Evolutionary conservation across 1,140 invertebrate species (phyloP).

Genomic region (Eurosta solidaginis): DNA sequence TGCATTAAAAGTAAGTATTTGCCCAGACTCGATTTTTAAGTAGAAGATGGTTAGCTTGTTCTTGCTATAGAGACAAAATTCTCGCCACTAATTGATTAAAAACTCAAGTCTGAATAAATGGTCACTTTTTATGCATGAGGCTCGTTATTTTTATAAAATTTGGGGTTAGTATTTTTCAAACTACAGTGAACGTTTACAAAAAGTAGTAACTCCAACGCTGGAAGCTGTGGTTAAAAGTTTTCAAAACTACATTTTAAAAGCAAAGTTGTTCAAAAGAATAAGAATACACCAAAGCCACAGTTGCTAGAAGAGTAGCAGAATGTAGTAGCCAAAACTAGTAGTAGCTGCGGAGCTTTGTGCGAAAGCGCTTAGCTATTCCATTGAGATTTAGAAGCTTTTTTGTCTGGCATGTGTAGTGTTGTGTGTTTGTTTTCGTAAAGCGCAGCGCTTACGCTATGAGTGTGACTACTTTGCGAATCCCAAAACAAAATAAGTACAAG

Average conservation of each 20-base stretch:
- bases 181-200: background rate
- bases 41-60: too few relatives aligned
- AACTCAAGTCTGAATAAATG: too few relatives aligned
- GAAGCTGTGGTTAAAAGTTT: background rate
- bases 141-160: too few relatives aligned
- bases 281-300: background rate
- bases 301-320: background rate
- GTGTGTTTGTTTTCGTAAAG: background rate
- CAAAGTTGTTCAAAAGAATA: background rate
- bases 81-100: too few relatives aligned
- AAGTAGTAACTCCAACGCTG: background rate
- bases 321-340: background rate
- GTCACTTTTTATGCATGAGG: too few relatives aligned
- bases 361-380: background rate
- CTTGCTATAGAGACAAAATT: too few relatives aligned
- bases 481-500: background rate
- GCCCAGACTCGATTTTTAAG: too few relatives aligned
- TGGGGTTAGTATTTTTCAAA: background rate
- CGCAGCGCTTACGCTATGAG: background rate
- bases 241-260: background rate
- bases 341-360: background rate
- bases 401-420: too few relatives aligned
- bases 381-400: background rate
- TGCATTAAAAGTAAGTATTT: too few relatives aligned
- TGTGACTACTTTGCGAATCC: background rate